Conservation (phyloP, 2,113 vertebrate species). For the Camelus bactrianus region DNA sequence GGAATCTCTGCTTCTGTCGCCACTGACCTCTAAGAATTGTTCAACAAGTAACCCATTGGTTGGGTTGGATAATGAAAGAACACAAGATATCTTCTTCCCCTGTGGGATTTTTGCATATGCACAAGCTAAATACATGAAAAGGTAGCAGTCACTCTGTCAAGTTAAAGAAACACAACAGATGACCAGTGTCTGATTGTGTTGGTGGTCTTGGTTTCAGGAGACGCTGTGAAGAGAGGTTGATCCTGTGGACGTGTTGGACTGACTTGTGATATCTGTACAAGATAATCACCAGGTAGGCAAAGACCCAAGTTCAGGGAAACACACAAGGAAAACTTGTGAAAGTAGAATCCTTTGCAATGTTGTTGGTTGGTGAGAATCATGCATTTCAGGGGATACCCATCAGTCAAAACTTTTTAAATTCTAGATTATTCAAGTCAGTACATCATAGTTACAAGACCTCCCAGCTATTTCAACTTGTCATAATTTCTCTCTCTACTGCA, state of each 20-base stretch:
- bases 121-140: not conserved
- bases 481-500: not conserved
- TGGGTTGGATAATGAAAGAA: not conserved
- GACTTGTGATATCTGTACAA: not conserved
- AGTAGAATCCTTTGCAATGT: not conserved
- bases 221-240: not conserved
- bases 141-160: not conserved
- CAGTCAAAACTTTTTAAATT: not conserved
- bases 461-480: not conserved
- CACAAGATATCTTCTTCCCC: not conserved
- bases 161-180: not conserved
- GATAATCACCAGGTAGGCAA: not conserved
- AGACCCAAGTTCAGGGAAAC: too few species aligned
- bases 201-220: not conserved
- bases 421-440: not conserved
- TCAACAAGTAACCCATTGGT: not conserved
- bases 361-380: not conserved
- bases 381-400: not conserved
- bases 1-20: too few species aligned
- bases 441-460: not conserved
- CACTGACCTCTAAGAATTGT: not conserved
- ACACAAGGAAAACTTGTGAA: not conserved
- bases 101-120: not conserved
- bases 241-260: not conserved
- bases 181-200: not conserved